A percentile compares a stretch with the other conserved stretches of the same genome.
Evolutionary conservation across 2,888 invertebrate genomes (phyloP).

Genomic region (Liodrosophila aerea): DNA sequence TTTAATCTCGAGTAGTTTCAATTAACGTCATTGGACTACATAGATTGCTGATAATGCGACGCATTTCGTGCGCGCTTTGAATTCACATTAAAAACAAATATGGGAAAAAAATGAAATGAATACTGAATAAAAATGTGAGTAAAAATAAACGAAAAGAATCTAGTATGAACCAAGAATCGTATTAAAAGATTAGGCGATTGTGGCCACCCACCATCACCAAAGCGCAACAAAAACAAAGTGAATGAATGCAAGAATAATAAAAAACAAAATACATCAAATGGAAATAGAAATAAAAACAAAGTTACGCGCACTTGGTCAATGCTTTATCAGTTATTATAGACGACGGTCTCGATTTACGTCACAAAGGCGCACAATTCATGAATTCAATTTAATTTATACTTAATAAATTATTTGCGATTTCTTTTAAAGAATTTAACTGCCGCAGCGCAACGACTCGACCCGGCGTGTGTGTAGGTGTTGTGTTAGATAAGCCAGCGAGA

Average conservation of each 20-base stretch:
- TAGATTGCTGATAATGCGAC: constrained; percentile 66
- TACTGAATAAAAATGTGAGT: too few relatives aligned
- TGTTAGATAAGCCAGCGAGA: constrained; percentile 38
- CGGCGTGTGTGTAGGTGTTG: constrained; percentile 41
- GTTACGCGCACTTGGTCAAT: constrained; percentile 27
- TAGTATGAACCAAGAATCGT: constrained; percentile 36
- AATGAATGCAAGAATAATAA: constrained; percentile 2
- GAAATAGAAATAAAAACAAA: neutral
- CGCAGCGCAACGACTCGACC: neutral
- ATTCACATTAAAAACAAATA: constrained; percentile 53
- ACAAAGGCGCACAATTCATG: constrained; percentile 60
- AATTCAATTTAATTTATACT: constrained; percentile 62
- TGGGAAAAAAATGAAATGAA: constrained; percentile 22
- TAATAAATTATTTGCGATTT: constrained; percentile 31
- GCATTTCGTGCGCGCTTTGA: constrained; percentile 44
- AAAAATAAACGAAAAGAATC: constrained; percentile 9
- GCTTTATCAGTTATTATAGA: constrained; percentile 41
- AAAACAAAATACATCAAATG: neutral
- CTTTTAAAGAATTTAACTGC: constrained; percentile 10
- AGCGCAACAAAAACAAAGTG: constrained; percentile 12
- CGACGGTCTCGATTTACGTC: constrained; percentile 34
- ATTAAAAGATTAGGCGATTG: constrained; percentile 49
- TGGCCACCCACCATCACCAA: constrained; percentile 56
- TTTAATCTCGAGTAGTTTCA: constrained; percentile 74
- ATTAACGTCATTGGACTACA: constrained; percentile 78